Evolutionary conservation across 1,140 invertebrate species (phyloP).

Genomic region (Aphidius ervi): DNA sequence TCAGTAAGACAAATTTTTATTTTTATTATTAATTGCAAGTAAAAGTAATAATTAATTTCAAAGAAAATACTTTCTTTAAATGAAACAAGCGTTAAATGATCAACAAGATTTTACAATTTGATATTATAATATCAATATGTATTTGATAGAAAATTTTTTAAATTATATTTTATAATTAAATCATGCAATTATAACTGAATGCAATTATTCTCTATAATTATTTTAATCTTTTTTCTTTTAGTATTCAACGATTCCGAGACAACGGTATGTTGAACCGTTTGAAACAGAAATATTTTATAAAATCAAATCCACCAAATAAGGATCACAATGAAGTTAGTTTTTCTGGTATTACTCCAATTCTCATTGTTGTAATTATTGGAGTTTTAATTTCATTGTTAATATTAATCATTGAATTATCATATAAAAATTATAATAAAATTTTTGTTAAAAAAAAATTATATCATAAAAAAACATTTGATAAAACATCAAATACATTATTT

Average conservation of each 20-base stretch:
- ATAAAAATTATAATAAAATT: neutral
- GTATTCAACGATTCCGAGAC: conserved; percentile 25
- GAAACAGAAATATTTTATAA: conserved; percentile 12
- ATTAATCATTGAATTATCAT: conserved; percentile 3
- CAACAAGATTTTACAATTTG: no score
- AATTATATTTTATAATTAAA: no score
- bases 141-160: no score
- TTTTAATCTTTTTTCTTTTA: conserved; percentile 15
- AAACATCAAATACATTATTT: neutral
- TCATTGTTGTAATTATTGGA: conserved; percentile 9
- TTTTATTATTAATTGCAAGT: neutral
- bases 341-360: conserved; percentile 21
- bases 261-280: conserved; percentile 25
- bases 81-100: neutral
- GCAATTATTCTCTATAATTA: neutral
- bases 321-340: conserved; percentile 15
- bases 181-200: no score
- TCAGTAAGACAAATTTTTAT: conserved; percentile 23
- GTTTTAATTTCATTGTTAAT: neutral
- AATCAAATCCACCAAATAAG: neutral
- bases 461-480: neutral
- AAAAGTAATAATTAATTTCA: neutral
- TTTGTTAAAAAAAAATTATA: neutral
- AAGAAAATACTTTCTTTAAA: neutral
- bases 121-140: no score